Evolutionary conservation across 2,113 vertebrate species (phyloP).

Genomic region (Sylvicapra grimmia): DNA sequence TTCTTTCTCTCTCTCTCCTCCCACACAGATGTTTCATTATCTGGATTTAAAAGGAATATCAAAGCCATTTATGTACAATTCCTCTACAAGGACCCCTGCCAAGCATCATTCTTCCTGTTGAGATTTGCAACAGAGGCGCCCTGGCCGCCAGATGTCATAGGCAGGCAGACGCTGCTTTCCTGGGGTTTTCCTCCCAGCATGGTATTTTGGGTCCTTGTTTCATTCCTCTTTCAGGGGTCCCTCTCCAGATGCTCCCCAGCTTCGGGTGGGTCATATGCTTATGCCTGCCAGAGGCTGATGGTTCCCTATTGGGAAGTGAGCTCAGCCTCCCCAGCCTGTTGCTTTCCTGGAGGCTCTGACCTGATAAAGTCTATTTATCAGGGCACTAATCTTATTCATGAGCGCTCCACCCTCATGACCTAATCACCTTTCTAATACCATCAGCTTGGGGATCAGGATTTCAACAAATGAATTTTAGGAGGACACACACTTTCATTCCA

Average conservation of each 20-base stretch:
- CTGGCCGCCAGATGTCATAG: neutral
- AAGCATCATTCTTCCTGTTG: neutral
- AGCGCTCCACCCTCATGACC: neutral
- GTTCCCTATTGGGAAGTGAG: fast-evolving
- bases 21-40: neutral
- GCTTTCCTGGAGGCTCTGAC: neutral
- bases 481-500: neutral
- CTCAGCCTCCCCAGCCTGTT: neutral
- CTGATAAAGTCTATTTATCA: neutral
- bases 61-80: neutral
- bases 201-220: neutral
- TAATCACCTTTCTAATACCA: neutral
- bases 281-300: neutral
- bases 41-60: neutral
- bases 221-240: neutral
- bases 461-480: neutral
- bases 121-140: neutral
- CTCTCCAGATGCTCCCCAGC: neutral
- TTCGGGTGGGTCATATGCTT: neutral
- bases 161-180: neutral
- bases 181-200: neutral
- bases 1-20: neutral
- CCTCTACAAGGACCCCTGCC: neutral
- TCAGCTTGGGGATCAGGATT: neutral
- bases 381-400: neutral